Evolutionary conservation across 1,140 invertebrate species (phyloP), one percentile per base, ranked within the genome.

Genomic region (Laodelphax striatellus): DNA sequence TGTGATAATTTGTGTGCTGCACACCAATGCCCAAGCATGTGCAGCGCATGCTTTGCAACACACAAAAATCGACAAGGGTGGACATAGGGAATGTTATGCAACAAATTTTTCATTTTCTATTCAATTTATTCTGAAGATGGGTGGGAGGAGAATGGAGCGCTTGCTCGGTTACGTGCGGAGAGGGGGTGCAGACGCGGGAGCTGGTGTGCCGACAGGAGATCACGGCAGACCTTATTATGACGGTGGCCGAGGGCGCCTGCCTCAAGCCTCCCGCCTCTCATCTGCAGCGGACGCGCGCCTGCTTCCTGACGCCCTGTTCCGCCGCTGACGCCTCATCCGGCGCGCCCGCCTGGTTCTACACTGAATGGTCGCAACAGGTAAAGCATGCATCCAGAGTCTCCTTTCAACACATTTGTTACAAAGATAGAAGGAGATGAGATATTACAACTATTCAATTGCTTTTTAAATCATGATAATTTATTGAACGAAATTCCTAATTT

Each of bases 331-430:
- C 14, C 2, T 2, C 2, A 11, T 6, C 9, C 5, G 13, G 21
- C 42, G 54, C 63, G 4, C 55, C 31, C 34, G 22, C 43, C 13
- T 76, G 74, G 74, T 69, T 74, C 46, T 64, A 67, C 44, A 70
- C 73, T 0, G 69, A 72, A 50, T 76, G 74, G 74, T 66, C 71
- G 1, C 63, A 66, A 67, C 70, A 69, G 55, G 68, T 69, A 58
- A 53, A 42, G 5, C 4, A 57, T 41, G 24, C 24, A 4, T 22
- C 22, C 3, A 19, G 52, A n/a, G n/a, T n/a, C n/a, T n/a, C n/a
- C n/a, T n/a, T n/a, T n/a, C n/a, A n/a, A n/a, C n/a, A n/a, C n/a
- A n/a, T n/a, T n/a, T n/a, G n/a, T n/a, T n/a, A n/a, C n/a, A n/a
- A n/a, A n/a, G n/a, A n/a, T n/a, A n/a, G n/a, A n/a, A n/a, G n/a